Evolutionary conservation across 2,888 invertebrate species (phyloP).

Genomic region (Acanthosepion pharaonis): DNA sequence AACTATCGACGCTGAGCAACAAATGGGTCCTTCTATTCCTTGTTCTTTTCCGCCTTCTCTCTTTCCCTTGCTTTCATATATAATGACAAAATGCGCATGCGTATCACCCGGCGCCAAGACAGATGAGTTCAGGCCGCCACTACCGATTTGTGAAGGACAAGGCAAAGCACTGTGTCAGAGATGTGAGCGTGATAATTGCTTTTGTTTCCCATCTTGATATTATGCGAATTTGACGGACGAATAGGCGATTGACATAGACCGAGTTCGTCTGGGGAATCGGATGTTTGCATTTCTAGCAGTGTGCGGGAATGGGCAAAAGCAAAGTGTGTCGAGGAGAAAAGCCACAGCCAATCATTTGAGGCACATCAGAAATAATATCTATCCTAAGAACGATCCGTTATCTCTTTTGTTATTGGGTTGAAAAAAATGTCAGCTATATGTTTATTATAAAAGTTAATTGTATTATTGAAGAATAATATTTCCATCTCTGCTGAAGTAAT

Average conservation of each 20-base stretch:
- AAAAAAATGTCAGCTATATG: too few species aligned
- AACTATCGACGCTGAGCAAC: neutral
- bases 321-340: too few species aligned
- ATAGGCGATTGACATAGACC: slow-evolving; percentile 6
- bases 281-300: too few species aligned
- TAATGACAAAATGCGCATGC: slow-evolving; percentile 22
- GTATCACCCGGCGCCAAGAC: neutral
- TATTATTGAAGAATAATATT: too few species aligned
- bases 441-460: too few species aligned
- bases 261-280: neutral
- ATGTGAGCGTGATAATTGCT: neutral
- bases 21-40: neutral
- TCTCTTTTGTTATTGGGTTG: too few species aligned
- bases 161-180: neutral
- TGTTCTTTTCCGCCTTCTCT: neutral
- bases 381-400: too few species aligned
- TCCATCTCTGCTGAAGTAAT: too few species aligned
- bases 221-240: neutral
- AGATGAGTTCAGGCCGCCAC: neutral
- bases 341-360: too few species aligned
- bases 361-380: too few species aligned
- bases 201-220: neutral
- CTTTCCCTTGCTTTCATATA: neutral
- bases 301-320: too few species aligned
- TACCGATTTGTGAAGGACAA: neutral